phyloP scores from a whole-genome alignment of 2,888 invertebrate species.

The Oxytorus armatus region DNA sequence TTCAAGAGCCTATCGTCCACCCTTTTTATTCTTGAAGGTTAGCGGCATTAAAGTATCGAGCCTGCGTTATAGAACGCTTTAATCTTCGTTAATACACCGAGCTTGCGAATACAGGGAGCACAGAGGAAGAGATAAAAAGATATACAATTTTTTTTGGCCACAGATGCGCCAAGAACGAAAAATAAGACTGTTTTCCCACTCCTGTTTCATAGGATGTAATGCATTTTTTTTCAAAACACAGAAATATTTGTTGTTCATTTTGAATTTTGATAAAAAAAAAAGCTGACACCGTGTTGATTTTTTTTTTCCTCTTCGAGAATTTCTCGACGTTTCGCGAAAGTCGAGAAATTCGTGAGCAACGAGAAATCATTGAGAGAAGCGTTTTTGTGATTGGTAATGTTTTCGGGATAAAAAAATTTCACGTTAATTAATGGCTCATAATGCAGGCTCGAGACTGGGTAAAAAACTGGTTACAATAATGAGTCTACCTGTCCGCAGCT shows the following conservation, averaged over 20 bases:
- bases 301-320: neutral
- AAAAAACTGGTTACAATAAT: conserved; percentile 85
- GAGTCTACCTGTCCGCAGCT: conserved; percentile 96
- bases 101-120: too few relatives aligned
- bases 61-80: conserved; percentile 77
- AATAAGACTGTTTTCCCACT: too few relatives aligned
- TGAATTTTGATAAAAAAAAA: too few relatives aligned
- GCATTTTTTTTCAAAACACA: too few relatives aligned
- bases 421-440: too few relatives aligned
- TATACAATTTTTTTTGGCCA: neutral
- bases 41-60: conserved; percentile 83
- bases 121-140: neutral
- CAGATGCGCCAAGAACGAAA: too few relatives aligned
- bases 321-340: neutral
- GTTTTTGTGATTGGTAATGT: too few relatives aligned
- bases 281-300: too few relatives aligned
- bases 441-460: conserved; percentile 81
- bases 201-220: too few relatives aligned
- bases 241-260: too few relatives aligned
- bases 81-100: conserved; percentile 46
- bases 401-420: too few relatives aligned
- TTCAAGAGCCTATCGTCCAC: conserved; percentile 53
- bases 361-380: neutral
- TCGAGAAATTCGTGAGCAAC: neutral
- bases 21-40: conserved; percentile 82